Evolutionary conservation across 53 echinoderm and acorn worm species (phyloP).

Genomic region (Apostichopus leukothele): DNA sequence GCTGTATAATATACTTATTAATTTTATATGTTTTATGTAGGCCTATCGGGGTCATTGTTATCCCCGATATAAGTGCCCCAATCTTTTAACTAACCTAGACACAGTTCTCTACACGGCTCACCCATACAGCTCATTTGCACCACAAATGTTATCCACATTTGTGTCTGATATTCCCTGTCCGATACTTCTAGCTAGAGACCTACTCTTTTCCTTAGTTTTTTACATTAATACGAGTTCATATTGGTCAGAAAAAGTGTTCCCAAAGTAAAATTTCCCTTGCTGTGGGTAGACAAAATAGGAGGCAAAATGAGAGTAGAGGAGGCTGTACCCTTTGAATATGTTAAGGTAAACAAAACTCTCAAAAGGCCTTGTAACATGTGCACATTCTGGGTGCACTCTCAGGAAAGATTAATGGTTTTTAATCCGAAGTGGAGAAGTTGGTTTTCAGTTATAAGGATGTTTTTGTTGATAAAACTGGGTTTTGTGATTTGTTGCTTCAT

Average conservation of each 20-base stretch:
- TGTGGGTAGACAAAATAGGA: neutral
- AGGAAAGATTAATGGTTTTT: constrained; percentile 6
- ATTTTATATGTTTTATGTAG: no score
- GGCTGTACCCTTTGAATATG: neutral
- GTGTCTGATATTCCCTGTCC: neutral
- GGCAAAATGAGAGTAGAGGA: neutral
- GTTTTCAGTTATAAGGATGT: neutral
- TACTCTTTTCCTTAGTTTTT: constrained; percentile 1
- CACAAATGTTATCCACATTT: neutral
- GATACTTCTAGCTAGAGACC: neutral
- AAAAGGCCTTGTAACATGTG: neutral
- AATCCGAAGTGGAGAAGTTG: constrained; percentile 2
- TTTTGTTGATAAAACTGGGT: constrained; percentile 35
- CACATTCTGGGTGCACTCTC: constrained; percentile 3
- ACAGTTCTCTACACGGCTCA: no score
- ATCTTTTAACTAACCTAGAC: no score
- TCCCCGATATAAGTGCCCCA: no score
- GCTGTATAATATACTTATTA: no score
- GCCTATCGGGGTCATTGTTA: no score
- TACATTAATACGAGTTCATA: neutral
- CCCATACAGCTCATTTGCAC: no score
- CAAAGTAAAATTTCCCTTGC: neutral
- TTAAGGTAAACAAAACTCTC: neutral
- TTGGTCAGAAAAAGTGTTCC: neutral
- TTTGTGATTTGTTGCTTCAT: constrained; percentile 31